Percentiles rank a stretch among this genome's conserved stretches.
Conservation (phyloP, 2,888 invertebrate genomes). For the Cerastis rubricosa region DNA sequence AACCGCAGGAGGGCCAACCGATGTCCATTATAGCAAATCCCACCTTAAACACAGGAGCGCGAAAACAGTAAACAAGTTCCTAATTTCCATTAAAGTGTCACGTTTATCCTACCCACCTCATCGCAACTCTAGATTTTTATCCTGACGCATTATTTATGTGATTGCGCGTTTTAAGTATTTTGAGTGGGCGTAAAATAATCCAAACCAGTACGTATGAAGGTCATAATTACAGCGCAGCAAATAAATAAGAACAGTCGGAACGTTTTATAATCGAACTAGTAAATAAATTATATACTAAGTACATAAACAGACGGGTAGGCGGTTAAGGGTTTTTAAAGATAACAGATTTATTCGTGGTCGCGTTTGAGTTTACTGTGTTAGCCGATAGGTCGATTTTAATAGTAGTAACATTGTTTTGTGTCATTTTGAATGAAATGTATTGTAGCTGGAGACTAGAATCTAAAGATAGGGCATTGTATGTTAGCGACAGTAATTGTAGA, state of each 20-base stretch:
- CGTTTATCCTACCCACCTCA: slow-evolving; percentile 35
- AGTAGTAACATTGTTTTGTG: not conserved
- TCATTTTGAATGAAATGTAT: slow-evolving; percentile 3
- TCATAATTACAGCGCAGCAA: slow-evolving; percentile 71
- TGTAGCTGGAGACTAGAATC: not conserved
- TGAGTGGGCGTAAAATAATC: slow-evolving; percentile 73
- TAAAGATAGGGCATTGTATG: not conserved
- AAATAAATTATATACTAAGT: slow-evolving; percentile 60
- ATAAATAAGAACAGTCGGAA: slow-evolving; percentile 71
- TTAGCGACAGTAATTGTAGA: not conserved
- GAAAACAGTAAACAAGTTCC: slow-evolving; percentile 15
- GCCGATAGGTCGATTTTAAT: not conserved
- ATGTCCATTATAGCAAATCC: slow-evolving; percentile 15
- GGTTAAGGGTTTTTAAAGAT: slow-evolving; percentile 39
- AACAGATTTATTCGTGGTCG: slow-evolving; percentile 30
- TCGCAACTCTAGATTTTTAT: slow-evolving; percentile 62
- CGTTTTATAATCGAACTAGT: slow-evolving; percentile 63
- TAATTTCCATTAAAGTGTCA: slow-evolving; percentile 40
- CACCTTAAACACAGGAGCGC: slow-evolving; percentile 8
- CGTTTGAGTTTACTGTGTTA: slow-evolving; percentile 4
- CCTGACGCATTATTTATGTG: slow-evolving; percentile 67
- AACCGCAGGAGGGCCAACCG: not conserved
- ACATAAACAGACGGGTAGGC: slow-evolving; percentile 58
- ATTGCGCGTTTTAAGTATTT: slow-evolving; percentile 64
- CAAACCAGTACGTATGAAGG: slow-evolving; percentile 71